Evolutionary conservation across 2,888 invertebrate species (phyloP), one percentile per base, ranked within the genome.

Genomic region (Leptinotarsa peninsularis): DNA sequence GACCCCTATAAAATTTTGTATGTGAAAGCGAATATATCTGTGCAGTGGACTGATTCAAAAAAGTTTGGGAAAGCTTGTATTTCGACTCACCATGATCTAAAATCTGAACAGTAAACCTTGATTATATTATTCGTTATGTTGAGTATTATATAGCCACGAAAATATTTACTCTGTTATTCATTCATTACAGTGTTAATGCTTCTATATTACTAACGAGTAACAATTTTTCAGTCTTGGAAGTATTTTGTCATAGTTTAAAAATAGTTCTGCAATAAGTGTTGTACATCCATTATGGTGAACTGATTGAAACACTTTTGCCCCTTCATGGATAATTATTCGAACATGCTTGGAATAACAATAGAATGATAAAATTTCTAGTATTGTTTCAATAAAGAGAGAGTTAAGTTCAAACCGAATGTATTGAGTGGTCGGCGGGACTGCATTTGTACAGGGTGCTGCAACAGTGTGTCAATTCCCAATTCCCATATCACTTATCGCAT

Each of bases 171-270:
- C 33, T 70, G 68, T 70, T 49, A 21, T 70, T 70, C 56, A 73
- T 76, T 76, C 56, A 73, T 76, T 76, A 73, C 70, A 69, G 33
- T 60, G 73, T 68, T 68, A 66, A 72, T 73, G 72, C n/a, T 70
- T 43, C 17, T 49, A 58, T 49, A 58, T 73, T 70, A 73, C 73
- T 73, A 71, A 71, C 73, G 75, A 79, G 67, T 71, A 70, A 74
- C 77, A 74, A 73, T 79, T 77, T 72, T 70, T 69, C 50, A 74
- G 73, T 74, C 74, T 70, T 69, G 69, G 73, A 74, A 67, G 75
- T 74, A 68, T 69, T 70, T 58, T 74, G 79, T 79, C 79, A 79
- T 73, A 63, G 75, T 78, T 79, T 79, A 79, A 78, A 79, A 79
- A 79, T 79, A 79, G 78, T 78, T 54, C 43, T 67, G 76, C 70